These are phyloP conservation scores for Montipora efflorescens DNA, from an alignment of 64 coral and sea anemone genomes.

Conservation along the genomic window DNA sequence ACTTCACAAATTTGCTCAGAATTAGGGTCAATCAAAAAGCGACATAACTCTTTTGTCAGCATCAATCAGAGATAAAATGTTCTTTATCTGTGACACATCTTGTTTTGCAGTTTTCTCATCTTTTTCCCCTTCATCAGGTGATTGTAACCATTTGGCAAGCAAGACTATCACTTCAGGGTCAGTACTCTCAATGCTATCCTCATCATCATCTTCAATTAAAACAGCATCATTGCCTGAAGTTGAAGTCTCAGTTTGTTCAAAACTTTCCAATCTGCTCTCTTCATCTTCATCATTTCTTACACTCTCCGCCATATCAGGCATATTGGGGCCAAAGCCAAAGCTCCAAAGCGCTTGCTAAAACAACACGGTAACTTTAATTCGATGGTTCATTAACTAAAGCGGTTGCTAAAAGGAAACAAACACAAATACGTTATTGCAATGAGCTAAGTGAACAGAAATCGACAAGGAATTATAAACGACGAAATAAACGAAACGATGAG, in stretches of 20 bases:
- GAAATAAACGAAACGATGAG: too few species aligned
- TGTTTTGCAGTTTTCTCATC: conserved; percentile 70
- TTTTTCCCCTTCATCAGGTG: conserved; percentile 66
- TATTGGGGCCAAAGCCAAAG: background rate
- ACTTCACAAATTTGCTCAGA: background rate
- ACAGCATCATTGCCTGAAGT: background rate
- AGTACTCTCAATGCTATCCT: background rate
- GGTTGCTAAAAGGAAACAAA: too few species aligned
- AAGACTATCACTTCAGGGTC: conserved; percentile 26
- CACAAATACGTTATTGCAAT: too few species aligned
- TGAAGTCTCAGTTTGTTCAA: background rate
- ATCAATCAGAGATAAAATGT: conserved; percentile 62
- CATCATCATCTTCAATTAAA: background rate
- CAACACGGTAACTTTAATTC: too few species aligned
- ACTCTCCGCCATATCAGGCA: too few species aligned
- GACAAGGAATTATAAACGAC: too few species aligned
- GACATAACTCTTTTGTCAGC: background rate
- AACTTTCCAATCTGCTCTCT: background rate
- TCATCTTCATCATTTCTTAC: background rate
- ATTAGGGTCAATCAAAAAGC: conserved; percentile 1
- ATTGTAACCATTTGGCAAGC: conserved; percentile 69
- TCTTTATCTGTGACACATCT: conserved; percentile 59
- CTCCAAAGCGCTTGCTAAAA: too few species aligned
- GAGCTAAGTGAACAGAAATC: too few species aligned
- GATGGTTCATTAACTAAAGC: too few species aligned